Base-by-base conservation (phyloP, 1,140 invertebrate genomes). In the Amyelois transitella region DNA sequence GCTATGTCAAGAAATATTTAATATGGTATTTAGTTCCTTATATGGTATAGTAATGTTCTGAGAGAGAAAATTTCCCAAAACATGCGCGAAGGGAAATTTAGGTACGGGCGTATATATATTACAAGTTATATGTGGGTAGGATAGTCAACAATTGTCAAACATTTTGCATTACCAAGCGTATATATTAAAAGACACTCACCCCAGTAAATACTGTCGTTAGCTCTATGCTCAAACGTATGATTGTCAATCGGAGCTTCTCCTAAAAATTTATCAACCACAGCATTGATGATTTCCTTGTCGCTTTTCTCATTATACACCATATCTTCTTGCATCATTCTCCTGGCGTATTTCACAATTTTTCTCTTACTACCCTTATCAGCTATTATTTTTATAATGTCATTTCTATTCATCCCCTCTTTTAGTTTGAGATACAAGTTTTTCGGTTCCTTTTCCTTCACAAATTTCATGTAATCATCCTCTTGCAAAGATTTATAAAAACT, bases 401-500 rank as follows among this genome's bases (percentile, higher is more conserved):
- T 78, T 56, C 83, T 61, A 32, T 78, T 86, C 75, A 85, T 85
- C 18, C 76, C 80, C 49, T 80, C 69, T 58, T 86, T 86, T 4
- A 86, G 53, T 51, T 75, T 75, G 2, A 84, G 53, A 55, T 82
- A 83, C 24, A 83, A 55, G 59, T 61, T 81, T 56, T 79, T 81
- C 0, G 69, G 53, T 54, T 73, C 77, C 6, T 66, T 67, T 4
- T 58, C 51, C 1, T 43, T 45, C 20, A 77, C 38, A 43, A 74
- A 66, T 58, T 47, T 57, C 28, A 77, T 75, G 20, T 75, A 51
- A 43, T 86, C 81, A 18, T 68, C 55, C 49, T 84, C 75, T 14
- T 68, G 67, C 18, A 84, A 60, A 10, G 77, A 57, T 45, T 75
- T 67, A 19, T 62, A 81, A 54, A 84, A 86, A 53, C 77, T 77